Evolutionary conservation across 2,888 invertebrate genomes (phyloP).

Genomic region (Branchellion lobata): DNA sequence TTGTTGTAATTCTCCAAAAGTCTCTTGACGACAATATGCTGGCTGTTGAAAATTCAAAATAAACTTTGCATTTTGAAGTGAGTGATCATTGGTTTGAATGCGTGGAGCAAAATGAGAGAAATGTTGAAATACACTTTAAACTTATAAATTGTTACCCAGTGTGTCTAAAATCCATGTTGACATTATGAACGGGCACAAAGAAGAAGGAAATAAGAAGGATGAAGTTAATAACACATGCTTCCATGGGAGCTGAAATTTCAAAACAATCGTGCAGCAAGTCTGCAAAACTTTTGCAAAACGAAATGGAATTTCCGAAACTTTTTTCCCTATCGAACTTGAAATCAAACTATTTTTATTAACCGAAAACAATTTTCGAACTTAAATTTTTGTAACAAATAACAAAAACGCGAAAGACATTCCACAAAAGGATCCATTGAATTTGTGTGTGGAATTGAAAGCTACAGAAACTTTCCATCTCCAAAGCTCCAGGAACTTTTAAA

Average conservation of each 20-base stretch:
- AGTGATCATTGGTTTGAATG: background rate
- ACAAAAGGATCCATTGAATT: too few relatives aligned
- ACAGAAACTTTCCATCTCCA: background rate
- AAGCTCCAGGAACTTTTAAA: background rate
- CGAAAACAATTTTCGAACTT: too few relatives aligned
- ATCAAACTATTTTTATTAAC: too few relatives aligned
- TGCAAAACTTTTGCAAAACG: too few relatives aligned
- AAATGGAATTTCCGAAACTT: too few relatives aligned
- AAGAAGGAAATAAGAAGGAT: background rate
- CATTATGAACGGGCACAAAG: background rate
- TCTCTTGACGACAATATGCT: conserved; percentile 25
- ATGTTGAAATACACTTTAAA: background rate
- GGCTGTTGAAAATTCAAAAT: conserved; percentile 6
- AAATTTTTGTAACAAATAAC: too few relatives aligned
- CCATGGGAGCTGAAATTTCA: too few relatives aligned
- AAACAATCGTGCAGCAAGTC: too few relatives aligned
- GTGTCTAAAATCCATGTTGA: conserved; percentile 1
- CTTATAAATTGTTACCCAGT: background rate
- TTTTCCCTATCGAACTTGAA: too few relatives aligned
- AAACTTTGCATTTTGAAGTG: background rate
- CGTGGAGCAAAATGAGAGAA: background rate
- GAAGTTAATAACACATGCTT: too few relatives aligned
- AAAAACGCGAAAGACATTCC: too few relatives aligned
- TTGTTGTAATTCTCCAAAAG: conserved; percentile 34
- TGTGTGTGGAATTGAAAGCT: background rate